These are phyloP conservation scores for Pangasius djambal DNA, from an alignment of 2,797 vertebrate species.

Conservation along the genomic window DNA sequence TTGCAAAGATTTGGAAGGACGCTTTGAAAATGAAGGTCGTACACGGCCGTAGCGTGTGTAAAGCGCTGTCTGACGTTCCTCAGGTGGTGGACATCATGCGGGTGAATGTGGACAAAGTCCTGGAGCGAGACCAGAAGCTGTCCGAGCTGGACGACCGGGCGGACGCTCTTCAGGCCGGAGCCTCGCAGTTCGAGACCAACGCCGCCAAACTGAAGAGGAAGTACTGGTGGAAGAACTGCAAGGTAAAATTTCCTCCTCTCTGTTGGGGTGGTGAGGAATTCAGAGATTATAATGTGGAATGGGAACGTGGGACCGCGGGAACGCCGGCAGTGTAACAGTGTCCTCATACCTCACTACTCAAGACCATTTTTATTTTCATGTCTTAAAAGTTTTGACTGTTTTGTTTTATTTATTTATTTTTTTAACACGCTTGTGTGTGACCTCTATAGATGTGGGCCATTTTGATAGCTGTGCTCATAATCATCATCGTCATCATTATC, in stretches of 20 bases:
- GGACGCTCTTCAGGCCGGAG: conserved; percentile 80
- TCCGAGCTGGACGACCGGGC: conserved; percentile 80
- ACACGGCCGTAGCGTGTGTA: neutral
- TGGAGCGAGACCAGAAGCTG: conserved; percentile 80
- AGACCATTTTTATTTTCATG: neutral
- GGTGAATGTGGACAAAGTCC: conserved; percentile 81
- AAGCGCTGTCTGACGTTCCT: neutral
- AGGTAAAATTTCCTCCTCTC: conserved; percentile 58
- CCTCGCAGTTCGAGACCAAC: conserved; percentile 82
- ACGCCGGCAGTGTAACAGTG: neutral
- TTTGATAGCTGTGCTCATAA: conserved; percentile 63
- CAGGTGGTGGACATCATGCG: conserved; percentile 84
- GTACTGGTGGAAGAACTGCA: conserved; percentile 84
- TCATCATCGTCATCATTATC: conserved; percentile 61
- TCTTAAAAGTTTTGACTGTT: neutral
- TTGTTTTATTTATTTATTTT: neutral
- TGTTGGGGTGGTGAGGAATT: neutral
- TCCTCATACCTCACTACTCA: neutral
- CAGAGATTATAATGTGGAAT: neutral
- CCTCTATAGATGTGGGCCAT: conserved; percentile 65
- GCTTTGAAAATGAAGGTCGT: no score
- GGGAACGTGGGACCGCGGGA: no score
- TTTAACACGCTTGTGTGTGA: neutral
- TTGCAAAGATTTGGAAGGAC: no score
- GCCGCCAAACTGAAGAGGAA: conserved; percentile 83